These are phyloP conservation scores for Pachycephala philippinensis DNA, from an alignment of 2,113 vertebrate genomes.

Conservation along the genomic window DNA sequence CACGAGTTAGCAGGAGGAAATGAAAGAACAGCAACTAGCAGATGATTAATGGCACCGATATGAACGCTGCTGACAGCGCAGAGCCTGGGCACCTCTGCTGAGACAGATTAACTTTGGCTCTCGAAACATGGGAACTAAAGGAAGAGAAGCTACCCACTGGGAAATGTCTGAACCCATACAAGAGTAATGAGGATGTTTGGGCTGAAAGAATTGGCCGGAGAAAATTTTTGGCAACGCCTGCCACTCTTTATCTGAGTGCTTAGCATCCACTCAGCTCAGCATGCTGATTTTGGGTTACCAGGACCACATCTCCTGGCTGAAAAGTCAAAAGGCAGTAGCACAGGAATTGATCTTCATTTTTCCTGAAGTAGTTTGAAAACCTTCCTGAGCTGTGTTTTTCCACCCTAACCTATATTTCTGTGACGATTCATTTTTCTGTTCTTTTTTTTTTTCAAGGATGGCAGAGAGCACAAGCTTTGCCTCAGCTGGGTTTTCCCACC, in stretches of 20 bases:
- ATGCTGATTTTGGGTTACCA: not conserved
- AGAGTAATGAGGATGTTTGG: not conserved
- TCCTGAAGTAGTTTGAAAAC: not conserved
- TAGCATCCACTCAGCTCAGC: not conserved
- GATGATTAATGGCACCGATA: not conserved
- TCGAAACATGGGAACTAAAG: not conserved
- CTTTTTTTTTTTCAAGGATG: not conserved
- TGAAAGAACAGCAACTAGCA: not conserved
- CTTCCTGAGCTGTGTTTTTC: not conserved
- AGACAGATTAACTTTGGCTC: not conserved
- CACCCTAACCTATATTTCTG: not conserved
- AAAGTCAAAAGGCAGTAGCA: not conserved
- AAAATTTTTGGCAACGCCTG: not conserved
- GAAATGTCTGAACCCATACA: not conserved
- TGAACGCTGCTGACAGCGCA: not conserved
- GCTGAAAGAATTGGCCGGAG: not conserved
- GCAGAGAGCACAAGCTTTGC: not conserved
- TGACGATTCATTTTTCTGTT: not conserved
- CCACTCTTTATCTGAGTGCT: not conserved
- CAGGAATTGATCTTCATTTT: not conserved
- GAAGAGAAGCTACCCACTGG: not conserved
- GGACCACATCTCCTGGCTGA: not conserved
- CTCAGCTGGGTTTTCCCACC: fast-evolving
- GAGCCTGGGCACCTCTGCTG: not conserved
- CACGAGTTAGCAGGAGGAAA: not conserved